Conservation (phyloP, 1,140 invertebrate species). For the Bombus sibiricus region DNA sequence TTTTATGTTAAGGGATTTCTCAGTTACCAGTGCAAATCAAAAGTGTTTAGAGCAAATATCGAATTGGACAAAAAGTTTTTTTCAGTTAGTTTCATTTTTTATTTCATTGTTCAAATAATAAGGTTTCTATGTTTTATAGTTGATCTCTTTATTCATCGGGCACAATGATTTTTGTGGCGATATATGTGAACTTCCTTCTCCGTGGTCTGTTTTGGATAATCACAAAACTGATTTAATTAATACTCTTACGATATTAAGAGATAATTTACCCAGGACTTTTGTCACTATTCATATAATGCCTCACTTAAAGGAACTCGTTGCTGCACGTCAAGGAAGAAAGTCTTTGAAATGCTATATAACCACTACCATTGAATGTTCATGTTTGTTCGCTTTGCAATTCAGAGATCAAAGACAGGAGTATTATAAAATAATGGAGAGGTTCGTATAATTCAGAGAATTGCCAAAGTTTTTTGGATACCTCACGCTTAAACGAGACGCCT, state of each 20-base stretch:
- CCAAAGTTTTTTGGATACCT: neutral
- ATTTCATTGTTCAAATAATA: neutral
- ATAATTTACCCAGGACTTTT: constrained; percentile 85
- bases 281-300: constrained; percentile 84
- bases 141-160: constrained; percentile 87
- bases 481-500: neutral
- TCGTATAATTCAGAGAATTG: constrained; percentile 61
- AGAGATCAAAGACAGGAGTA: constrained; percentile 61
- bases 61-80: no score
- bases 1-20: no score
- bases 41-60: no score
- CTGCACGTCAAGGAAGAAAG: constrained; percentile 66
- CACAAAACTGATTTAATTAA: constrained; percentile 83
- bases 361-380: constrained; percentile 82
- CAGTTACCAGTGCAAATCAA: no score
- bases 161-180: constrained; percentile 88
- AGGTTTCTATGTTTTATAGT: constrained; percentile 78
- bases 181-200: constrained; percentile 82
- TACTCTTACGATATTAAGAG: constrained; percentile 83
- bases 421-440: constrained; percentile 77
- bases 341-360: constrained; percentile 73
- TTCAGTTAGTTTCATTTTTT: no score
- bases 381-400: constrained; percentile 79
- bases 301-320: constrained; percentile 71
- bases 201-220: constrained; percentile 73